Percentiles rank a stretch among this genome's conserved stretches.
Evolutionary conservation across 2,113 vertebrate species (phyloP).

Genomic region (Phrynosoma blainvillii): DNA sequence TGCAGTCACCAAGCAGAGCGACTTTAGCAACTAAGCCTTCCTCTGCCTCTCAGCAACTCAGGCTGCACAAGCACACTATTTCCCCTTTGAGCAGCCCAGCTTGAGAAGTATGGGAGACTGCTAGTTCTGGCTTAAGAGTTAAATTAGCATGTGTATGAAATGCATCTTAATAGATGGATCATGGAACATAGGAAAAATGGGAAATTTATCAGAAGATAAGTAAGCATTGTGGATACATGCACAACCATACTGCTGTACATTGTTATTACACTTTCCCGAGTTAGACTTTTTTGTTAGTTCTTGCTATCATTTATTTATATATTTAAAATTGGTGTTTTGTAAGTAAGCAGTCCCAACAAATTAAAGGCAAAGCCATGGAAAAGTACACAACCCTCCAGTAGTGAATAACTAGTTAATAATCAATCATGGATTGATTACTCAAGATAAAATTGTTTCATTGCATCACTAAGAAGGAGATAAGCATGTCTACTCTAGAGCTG

Average conservation of each 20-base stretch:
- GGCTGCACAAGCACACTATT: too few relatives aligned
- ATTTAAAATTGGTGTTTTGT: conserved; percentile 9
- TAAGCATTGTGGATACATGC: neutral
- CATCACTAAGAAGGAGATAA: conserved; percentile 34
- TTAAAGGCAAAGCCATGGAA: neutral
- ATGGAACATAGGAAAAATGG: neutral
- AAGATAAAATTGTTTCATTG: conserved; percentile 17
- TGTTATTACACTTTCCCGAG: too few relatives aligned
- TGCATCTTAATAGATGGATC: neutral
- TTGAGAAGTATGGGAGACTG: too few relatives aligned
- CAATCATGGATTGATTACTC: neutral
- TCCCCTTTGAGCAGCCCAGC: too few relatives aligned
- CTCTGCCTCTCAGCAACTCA: too few relatives aligned
- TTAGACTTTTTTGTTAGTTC: neutral
- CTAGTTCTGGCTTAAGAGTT: neutral
- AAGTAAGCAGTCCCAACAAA: conserved; percentile 7
- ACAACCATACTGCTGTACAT: too few relatives aligned
- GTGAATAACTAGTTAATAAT: neutral
- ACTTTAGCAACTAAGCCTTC: too few relatives aligned
- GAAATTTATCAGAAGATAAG: neutral
- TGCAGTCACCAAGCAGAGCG: too few relatives aligned
- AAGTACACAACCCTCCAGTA: neutral
- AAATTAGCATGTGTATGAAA: neutral
- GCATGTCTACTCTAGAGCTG: conserved; percentile 15
- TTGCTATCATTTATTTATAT: neutral